A percentile compares a stretch with the other conserved stretches of the same genome.
Conservation (phyloP, 2,888 invertebrate species). For the Tholera decimalis region DNA sequence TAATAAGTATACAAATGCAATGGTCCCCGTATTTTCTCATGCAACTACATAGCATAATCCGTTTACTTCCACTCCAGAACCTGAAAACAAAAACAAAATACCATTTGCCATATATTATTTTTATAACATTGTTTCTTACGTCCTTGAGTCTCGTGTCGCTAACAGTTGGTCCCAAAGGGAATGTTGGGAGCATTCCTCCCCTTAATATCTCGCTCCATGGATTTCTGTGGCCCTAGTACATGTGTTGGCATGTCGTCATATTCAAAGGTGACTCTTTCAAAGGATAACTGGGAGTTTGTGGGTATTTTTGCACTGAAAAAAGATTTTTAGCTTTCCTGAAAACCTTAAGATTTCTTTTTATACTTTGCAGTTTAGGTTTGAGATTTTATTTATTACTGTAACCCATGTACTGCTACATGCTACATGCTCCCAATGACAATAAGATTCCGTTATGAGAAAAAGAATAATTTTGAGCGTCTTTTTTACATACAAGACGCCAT, state of each 20-base stretch:
- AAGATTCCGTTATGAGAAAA: no score
- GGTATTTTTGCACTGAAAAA: conserved; percentile 6
- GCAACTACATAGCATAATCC: conserved; percentile 1
- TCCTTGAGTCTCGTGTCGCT: conserved; percentile 53
- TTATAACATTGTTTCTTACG: conserved; percentile 63
- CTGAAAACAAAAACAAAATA: conserved; percentile 57
- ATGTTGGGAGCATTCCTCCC: conserved; percentile 53
- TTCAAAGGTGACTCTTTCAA: conserved; percentile 55
- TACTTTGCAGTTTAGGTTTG: not conserved
- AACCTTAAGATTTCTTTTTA: not conserved
- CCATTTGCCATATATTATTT: conserved; percentile 60
- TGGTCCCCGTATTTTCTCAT: not conserved
- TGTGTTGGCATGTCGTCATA: conserved; percentile 50
- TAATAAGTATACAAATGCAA: conserved; percentile 1
- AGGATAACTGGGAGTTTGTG: conserved; percentile 15
- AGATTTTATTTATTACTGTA: not conserved
- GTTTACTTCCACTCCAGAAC: conserved; percentile 3
- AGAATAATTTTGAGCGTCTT: no score
- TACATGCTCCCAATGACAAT: no score
- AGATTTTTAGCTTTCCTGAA: not conserved
- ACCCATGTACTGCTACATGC: no score
- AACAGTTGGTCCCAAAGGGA: conserved; percentile 52
- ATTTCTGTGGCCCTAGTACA: conserved; percentile 49
- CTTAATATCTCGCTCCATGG: conserved; percentile 61
- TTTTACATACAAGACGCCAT: no score